A percentile compares a stretch with the other conserved stretches of the same genome.
phyloP scores from a whole-genome alignment of 2,113 vertebrate genomes.

The Cromileptes altivelis region DNA sequence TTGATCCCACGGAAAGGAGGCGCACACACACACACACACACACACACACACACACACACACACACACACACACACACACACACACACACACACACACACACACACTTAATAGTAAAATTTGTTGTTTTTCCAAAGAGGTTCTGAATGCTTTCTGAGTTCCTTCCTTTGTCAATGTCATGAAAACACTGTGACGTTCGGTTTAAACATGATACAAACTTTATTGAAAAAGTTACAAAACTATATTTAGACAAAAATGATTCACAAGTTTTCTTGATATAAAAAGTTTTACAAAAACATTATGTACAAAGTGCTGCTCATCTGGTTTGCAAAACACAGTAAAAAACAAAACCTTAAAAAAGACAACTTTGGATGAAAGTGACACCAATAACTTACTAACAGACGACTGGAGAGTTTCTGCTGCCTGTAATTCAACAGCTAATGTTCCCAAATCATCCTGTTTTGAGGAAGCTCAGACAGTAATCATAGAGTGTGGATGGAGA shows the following conservation, averaged over 20 bases:
- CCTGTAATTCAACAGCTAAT: no score
- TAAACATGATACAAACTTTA: conserved; percentile 51
- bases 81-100: not conserved
- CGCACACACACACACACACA: not conserved
- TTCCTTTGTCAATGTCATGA: not conserved
- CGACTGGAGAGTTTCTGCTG: not conserved
- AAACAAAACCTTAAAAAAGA: conserved; percentile 2
- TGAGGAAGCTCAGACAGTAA: not conserved
- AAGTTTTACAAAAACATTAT: conserved; percentile 59
- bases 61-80: conserved; percentile 1
- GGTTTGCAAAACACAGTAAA: conserved; percentile 21
- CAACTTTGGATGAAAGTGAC: not conserved
- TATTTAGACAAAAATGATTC: not conserved
- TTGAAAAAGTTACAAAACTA: conserved; percentile 42
- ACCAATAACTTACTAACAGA: conserved; percentile 24
- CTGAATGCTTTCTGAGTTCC: no score
- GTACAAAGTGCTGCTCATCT: conserved; percentile 77
- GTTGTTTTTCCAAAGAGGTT: no score
- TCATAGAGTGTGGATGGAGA: not conserved
- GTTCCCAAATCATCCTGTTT: not conserved
- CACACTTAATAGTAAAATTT: not conserved
- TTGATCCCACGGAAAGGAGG: not conserved
- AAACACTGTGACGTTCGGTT: not conserved
- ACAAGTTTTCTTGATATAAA: conserved; percentile 35
- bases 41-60: conserved; percentile 11